Percentiles rank a stretch among this genome's conserved stretches.
phyloP scores from a whole-genome alignment of 1,140 invertebrate species.

The Brachionus asplanchnoidis region DNA sequence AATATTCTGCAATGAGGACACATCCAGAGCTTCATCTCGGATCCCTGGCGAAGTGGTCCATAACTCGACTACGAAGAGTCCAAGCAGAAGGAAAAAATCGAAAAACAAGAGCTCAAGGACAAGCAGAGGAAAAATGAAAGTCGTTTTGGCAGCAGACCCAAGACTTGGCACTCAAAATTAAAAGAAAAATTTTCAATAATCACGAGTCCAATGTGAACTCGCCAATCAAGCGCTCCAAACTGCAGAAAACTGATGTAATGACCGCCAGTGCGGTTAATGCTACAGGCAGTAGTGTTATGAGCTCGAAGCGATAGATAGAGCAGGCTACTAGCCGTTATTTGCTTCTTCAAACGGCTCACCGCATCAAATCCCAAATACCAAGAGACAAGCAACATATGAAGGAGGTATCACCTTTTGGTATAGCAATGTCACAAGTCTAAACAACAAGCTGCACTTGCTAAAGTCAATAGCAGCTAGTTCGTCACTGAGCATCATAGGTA shows the following conservation, averaged over 20 bases:
- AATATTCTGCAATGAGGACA: background rate
- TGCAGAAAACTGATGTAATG: background rate
- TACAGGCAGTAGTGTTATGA: background rate
- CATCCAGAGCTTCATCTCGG: background rate
- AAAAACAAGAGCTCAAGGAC: conserved; percentile 22
- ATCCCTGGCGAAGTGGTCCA: background rate
- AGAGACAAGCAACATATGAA: too few species aligned
- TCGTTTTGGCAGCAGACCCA: background rate
- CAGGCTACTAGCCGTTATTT: too few species aligned
- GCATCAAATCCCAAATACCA: too few species aligned
- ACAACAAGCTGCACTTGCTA: too few species aligned
- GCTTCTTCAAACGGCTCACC: too few species aligned
- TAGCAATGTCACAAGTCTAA: too few species aligned
- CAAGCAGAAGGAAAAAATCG: conserved; percentile 1
- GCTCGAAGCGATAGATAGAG: background rate
- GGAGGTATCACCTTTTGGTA: too few species aligned
- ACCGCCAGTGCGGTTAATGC: background rate
- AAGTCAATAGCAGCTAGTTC: too few species aligned
- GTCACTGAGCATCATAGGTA: too few species aligned
- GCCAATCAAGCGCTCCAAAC: background rate
- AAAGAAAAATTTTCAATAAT: conserved; percentile 16
- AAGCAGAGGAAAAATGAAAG: conserved; percentile 2
- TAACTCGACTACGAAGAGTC: conserved; percentile 27
- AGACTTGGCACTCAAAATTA: conserved; percentile 12
- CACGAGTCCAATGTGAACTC: background rate